phyloP scores from a whole-genome alignment of 2,113 vertebrate species.

The Ceyx melanurus region DNA sequence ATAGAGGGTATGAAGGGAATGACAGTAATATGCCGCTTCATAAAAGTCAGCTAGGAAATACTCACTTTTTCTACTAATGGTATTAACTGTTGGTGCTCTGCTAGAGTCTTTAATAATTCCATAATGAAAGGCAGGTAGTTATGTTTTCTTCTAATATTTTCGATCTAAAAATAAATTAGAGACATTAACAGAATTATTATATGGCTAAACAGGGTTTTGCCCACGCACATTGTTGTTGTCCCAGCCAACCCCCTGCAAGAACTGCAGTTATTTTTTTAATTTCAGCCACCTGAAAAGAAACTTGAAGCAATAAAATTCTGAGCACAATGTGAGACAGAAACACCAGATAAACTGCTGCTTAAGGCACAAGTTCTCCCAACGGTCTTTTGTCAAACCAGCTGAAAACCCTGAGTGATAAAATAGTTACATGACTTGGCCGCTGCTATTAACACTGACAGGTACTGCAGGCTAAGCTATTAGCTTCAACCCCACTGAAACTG shows the following conservation, averaged over 20 bases:
- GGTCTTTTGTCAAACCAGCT: not conserved
- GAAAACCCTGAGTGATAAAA: not conserved
- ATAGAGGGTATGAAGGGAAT: not conserved
- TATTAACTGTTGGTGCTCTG: conserved; percentile 96
- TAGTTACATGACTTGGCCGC: not conserved
- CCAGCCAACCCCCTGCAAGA: rapidly evolving
- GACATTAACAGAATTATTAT: not conserved
- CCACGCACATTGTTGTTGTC: rapidly evolving
- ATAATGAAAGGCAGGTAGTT: conserved; percentile 98
- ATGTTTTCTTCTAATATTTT: conserved; percentile 98
- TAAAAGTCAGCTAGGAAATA: not conserved
- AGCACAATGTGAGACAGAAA: not conserved
- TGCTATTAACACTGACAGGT: not conserved
- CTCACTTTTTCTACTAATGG: conserved; percentile 95
- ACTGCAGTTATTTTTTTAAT: not conserved
- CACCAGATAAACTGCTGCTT: not conserved
- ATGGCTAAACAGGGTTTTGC: not conserved
- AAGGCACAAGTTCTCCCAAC: not conserved
- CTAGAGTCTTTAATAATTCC: conserved; percentile 97
- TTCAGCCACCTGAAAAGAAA: not conserved
- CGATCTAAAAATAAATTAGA: conserved; percentile 81
- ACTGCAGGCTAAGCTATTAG: not conserved
- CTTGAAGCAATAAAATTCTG: not conserved
- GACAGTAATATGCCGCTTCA: not conserved
- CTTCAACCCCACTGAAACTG: not conserved